Conservation (phyloP, 2,113 vertebrate species). For the Cyphomyrus discorhynchus region DNA sequence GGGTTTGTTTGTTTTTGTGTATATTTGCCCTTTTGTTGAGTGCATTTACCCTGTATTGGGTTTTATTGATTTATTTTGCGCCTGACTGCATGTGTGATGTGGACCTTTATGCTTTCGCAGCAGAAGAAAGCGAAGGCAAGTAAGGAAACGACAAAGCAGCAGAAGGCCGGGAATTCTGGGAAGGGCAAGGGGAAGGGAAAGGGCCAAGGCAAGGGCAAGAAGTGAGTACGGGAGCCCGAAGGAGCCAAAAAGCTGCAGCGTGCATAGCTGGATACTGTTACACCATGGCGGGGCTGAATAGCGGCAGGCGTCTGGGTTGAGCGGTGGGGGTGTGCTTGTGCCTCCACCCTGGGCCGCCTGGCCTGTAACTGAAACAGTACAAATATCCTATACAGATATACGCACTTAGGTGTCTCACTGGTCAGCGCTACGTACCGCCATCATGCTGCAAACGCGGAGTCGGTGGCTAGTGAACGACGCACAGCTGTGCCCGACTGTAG, state of each 20-base stretch:
- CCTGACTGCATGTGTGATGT: background rate
- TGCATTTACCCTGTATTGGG: background rate
- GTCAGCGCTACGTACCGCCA: too few species aligned
- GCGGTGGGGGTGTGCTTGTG: background rate
- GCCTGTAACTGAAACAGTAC: background rate
- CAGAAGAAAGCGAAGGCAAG: conserved; percentile 76
- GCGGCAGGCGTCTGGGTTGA: too few species aligned
- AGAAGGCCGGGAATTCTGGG: conserved; percentile 65
- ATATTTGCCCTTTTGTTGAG: background rate
- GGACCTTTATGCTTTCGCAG: conserved; percentile 39
- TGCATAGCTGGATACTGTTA: background rate
- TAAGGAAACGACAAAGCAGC: conserved; percentile 66
- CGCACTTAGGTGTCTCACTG: background rate
- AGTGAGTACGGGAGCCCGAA: conserved; percentile 40
- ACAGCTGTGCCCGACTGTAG: background rate
- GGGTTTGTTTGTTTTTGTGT: too few species aligned
- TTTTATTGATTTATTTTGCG: background rate
- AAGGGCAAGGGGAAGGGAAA: conserved; percentile 73
- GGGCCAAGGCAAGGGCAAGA: conserved; percentile 63
- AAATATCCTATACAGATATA: background rate
- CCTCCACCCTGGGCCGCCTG: background rate
- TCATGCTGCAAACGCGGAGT: background rate
- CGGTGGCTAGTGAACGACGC: background rate
- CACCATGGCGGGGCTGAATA: background rate
- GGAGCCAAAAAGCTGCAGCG: background rate